Evolutionary conservation across 2,888 invertebrate genomes (phyloP).

Genomic region (Phyllotreta striolata): DNA sequence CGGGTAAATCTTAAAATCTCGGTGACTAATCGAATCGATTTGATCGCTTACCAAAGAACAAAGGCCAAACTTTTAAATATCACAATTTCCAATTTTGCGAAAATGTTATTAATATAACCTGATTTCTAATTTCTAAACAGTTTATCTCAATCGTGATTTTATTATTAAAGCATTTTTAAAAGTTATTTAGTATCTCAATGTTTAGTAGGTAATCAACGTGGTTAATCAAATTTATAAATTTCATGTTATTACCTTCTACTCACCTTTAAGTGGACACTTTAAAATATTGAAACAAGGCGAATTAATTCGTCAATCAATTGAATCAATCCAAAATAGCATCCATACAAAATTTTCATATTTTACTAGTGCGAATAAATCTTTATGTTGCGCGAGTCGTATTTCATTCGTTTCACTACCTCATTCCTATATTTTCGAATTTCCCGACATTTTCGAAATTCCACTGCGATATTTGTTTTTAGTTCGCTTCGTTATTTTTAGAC

Average conservation of each 20-base stretch:
- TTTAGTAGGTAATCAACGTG: too few relatives aligned
- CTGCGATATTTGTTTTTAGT: conserved; percentile 5
- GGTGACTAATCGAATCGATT: conserved; percentile 6
- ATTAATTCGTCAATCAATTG: not conserved
- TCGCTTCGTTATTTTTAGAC: conserved; percentile 17
- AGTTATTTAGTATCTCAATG: too few relatives aligned
- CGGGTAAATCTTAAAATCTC: conserved; percentile 9
- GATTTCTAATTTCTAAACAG: too few relatives aligned
- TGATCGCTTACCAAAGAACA: too few relatives aligned
- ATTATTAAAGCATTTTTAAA: too few relatives aligned
- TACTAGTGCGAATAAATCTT: conserved; percentile 9
- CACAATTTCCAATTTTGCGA: too few relatives aligned
- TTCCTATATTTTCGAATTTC: conserved; percentile 11
- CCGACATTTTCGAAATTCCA: conserved; percentile 14
- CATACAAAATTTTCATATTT: conserved; percentile 7
- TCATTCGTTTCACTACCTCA: conserved; percentile 2
- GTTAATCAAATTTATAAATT: not conserved
- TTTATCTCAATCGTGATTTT: too few relatives aligned
- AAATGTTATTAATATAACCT: too few relatives aligned
- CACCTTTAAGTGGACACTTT: too few relatives aligned
- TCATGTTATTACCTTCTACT: not conserved
- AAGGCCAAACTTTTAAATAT: too few relatives aligned
- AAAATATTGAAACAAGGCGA: not conserved
- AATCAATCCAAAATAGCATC: not conserved
- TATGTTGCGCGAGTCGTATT: not conserved